Percentiles rank a stretch among this genome's conserved stretches.
Evolutionary conservation across 2,888 invertebrate species (phyloP).

Genomic region (Drosophila robusta): DNA sequence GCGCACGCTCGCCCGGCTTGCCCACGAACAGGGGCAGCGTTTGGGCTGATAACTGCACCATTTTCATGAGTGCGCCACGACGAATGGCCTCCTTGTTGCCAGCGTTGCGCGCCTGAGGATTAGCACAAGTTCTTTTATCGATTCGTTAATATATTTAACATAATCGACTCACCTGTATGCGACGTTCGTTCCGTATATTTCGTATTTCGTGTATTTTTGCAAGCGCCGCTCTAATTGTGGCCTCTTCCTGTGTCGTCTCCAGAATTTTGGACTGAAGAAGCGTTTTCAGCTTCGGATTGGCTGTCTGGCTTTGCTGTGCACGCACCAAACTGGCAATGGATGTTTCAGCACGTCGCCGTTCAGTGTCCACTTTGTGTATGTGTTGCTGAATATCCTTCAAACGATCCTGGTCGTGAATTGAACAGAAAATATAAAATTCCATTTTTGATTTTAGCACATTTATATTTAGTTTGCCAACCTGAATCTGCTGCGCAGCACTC

Average conservation of each 20-base stretch:
- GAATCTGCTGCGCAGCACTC: conserved; percentile 90
- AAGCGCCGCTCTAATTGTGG: conserved; percentile 91
- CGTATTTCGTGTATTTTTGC: conserved; percentile 96
- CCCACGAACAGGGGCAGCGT: conserved; percentile 97
- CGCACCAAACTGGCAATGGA: conserved; percentile 92
- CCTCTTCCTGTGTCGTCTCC: conserved; percentile 94
- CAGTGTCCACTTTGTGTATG: conserved; percentile 93
- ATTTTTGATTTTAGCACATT: neutral
- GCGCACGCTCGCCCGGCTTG: conserved; percentile 93
- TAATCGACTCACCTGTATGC: conserved; percentile 87
- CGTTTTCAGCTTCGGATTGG: conserved; percentile 91
- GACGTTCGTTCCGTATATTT: conserved; percentile 93
- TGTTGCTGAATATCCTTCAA: conserved; percentile 91
- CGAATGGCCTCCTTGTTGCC: conserved; percentile 96
- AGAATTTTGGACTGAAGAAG: conserved; percentile 92
- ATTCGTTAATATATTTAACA: no score
- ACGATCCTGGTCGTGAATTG: conserved; percentile 87
- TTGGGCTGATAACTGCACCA: conserved; percentile 95
- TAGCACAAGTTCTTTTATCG: neutral
- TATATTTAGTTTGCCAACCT: conserved; percentile 75
- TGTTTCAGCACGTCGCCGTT: conserved; percentile 91
- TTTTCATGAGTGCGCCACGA: conserved; percentile 97
- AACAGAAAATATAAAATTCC: neutral
- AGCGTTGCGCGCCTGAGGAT: conserved; percentile 88
- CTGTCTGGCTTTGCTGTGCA: conserved; percentile 88